Evolutionary conservation across 2,888 invertebrate genomes (phyloP).

Genomic region (Trisateles emortualis): DNA sequence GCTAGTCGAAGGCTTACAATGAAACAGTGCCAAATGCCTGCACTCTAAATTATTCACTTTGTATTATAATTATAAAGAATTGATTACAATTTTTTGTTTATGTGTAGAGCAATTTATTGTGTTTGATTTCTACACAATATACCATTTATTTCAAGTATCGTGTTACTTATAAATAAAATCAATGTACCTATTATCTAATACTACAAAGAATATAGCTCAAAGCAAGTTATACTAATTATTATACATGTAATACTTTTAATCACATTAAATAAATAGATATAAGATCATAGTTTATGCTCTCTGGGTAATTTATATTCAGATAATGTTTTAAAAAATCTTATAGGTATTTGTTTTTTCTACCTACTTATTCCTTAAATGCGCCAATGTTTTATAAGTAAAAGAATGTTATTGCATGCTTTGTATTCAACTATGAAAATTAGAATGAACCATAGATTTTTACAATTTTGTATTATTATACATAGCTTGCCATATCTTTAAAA

Average conservation of each 20-base stretch:
- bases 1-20: constrained; percentile 72
- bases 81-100: constrained; percentile 57
- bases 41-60: constrained; percentile 63
- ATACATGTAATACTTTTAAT: too few species aligned
- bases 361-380: constrained; percentile 10
- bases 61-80: constrained; percentile 54
- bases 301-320: constrained; percentile 18
- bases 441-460: constrained; percentile 7
- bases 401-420: constrained; percentile 33
- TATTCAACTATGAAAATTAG: constrained; percentile 12
- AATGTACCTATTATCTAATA: constrained; percentile 34
- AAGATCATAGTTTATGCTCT: constrained; percentile 30
- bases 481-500: constrained; percentile 34
- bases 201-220: constrained; percentile 39
- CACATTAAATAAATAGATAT: too few species aligned
- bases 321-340: constrained; percentile 25
- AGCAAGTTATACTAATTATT: constrained; percentile 36
- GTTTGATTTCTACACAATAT: constrained; percentile 48
- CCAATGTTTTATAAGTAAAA: constrained; percentile 14
- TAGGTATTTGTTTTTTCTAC: constrained; percentile 5
- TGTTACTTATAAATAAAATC: constrained; percentile 32
- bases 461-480: constrained; percentile 13
- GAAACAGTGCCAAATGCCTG: constrained; percentile 75
- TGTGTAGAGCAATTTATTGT: constrained; percentile 46
- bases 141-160: constrained; percentile 19